Conservation (phyloP, 1,140 invertebrate genomes). For the Colletes gigas region DNA sequence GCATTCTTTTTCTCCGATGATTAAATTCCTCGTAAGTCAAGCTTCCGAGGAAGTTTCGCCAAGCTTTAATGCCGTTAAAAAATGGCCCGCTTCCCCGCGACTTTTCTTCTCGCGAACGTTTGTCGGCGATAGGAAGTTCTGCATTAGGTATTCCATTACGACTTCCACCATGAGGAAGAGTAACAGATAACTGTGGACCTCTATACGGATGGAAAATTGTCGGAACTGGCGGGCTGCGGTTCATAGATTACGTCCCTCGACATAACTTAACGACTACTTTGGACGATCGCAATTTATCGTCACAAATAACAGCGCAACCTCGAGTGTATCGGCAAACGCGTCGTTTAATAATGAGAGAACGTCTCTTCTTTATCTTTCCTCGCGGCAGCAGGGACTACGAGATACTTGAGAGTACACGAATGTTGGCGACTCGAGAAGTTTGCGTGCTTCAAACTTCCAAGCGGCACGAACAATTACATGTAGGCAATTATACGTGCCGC, state of each 20-base stretch:
- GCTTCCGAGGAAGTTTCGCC: no score
- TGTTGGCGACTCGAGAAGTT: not conserved
- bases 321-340: not conserved
- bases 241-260: not conserved
- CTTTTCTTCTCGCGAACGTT: no score
- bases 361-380: not conserved
- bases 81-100: no score
- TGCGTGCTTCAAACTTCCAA: not conserved
- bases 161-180: not conserved
- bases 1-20: no score
- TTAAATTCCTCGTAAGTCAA: no score
- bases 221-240: not conserved
- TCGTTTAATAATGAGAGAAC: not conserved
- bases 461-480: no score
- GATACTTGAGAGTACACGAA: not conserved
- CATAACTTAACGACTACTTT: not conserved
- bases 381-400: not conserved
- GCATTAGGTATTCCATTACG: constrained; percentile 6
- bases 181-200: no score
- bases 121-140: not conserved
- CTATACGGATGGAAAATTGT: not conserved
- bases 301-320: not conserved
- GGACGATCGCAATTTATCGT: not conserved
- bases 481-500: no score
- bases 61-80: no score